A percentile compares a stretch with the other conserved stretches of the same genome.
phyloP scores from a whole-genome alignment of 2,797 vertebrate species.

The Micrastur ruficollis region DNA sequence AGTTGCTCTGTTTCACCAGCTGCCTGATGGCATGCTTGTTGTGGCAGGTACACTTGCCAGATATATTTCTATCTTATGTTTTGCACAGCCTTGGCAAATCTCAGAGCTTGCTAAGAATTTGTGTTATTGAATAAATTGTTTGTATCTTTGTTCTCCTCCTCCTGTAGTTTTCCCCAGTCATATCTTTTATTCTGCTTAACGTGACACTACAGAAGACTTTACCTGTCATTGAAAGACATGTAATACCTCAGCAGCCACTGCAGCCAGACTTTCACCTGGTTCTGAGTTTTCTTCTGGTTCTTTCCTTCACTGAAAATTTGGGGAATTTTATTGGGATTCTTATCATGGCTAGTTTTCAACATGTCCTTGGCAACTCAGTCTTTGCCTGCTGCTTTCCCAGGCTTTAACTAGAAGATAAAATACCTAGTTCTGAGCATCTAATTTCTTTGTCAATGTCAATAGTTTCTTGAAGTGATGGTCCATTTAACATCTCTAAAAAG shows the following conservation, averaged over 20 bases:
- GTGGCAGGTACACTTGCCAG: not conserved
- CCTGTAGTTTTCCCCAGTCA: not conserved
- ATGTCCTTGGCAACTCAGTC: not conserved
- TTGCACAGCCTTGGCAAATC: not conserved
- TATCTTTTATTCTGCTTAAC: not conserved
- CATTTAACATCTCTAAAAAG: not conserved
- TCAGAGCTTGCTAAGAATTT: not conserved
- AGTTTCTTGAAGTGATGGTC: not conserved
- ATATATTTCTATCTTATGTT: not conserved
- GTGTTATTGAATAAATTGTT: not conserved
- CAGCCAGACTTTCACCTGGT: not conserved
- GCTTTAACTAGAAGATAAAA: not conserved
- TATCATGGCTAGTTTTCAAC: not conserved
- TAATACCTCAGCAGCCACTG: not conserved
- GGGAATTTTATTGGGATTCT: not conserved
- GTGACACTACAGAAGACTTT: not conserved
- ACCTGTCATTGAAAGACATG: not conserved
- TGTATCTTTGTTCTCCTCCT: not conserved
- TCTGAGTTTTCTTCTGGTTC: not conserved
- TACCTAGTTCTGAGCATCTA: not conserved
- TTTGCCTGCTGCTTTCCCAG: not conserved
- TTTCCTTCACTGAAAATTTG: not conserved
- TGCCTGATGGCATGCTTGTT: not conserved
- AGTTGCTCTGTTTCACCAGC: not conserved
- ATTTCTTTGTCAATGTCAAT: slow-evolving; percentile 7